Percentiles rank a stretch among this genome's conserved stretches.
These are phyloP conservation scores for Eueremaeus valkanovi DNA, from an alignment of 2,888 invertebrate species.

Conservation along the genomic window DNA sequence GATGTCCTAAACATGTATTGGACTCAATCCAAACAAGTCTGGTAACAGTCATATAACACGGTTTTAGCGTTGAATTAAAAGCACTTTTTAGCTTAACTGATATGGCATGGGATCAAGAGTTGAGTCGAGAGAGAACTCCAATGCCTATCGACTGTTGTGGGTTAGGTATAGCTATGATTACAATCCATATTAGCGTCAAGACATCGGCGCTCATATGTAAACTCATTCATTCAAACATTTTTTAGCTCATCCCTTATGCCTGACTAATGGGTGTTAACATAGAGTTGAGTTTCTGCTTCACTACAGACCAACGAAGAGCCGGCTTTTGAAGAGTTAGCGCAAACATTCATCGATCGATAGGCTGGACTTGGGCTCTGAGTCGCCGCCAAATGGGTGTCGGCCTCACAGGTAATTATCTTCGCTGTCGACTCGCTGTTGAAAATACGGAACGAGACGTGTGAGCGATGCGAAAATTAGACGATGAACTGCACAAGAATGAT, in stretches of 20 bases:
- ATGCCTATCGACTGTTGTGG: slow-evolving; percentile 10
- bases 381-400: slow-evolving; percentile 22
- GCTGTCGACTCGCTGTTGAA: slow-evolving; percentile 21
- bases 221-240: slow-evolving; percentile 29
- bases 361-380: background rate
- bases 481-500: slow-evolving; percentile 20
- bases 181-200: slow-evolving; percentile 6
- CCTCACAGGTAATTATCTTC: slow-evolving; percentile 12
- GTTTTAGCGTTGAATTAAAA: background rate
- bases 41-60: slow-evolving; percentile 3
- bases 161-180: slow-evolving; percentile 21
- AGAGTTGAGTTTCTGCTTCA: background rate
- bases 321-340: background rate
- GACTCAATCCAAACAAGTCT: background rate
- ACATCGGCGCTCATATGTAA: slow-evolving; percentile 19
- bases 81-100: slow-evolving; percentile 3
- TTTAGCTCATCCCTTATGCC: slow-evolving; percentile 25
- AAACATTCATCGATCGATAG: slow-evolving; percentile 11
- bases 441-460: slow-evolving; percentile 26
- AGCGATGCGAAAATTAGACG: slow-evolving; percentile 19
- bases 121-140: background rate
- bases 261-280: background rate
- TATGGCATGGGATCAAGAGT: background rate
- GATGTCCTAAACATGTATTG: background rate
- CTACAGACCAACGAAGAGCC: slow-evolving; percentile 13